Evolutionary conservation across 2,888 invertebrate genomes (phyloP).

Genomic region (Seira sanloemensis): DNA sequence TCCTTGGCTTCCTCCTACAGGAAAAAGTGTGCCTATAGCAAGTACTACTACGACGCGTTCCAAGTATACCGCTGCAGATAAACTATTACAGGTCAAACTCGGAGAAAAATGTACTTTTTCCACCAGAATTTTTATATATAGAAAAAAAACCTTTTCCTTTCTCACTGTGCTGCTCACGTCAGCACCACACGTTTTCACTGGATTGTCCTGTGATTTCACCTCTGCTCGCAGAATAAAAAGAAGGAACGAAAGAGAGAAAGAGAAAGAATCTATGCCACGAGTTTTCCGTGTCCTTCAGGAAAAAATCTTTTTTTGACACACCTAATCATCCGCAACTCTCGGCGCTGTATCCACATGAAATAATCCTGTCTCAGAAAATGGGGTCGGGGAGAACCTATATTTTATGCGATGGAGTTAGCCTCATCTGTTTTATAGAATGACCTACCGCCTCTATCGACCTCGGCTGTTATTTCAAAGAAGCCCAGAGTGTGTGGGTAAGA

Average conservation of each 20-base stretch:
- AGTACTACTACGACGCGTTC: conserved; percentile 15
- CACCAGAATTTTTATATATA: not conserved
- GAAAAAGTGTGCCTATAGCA: conserved; percentile 24
- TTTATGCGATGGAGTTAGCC: conserved; percentile 8
- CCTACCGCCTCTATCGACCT: conserved; percentile 4
- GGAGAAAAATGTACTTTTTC: conserved; percentile 26
- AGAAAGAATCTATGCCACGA: conserved; percentile 35
- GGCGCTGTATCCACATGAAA: conserved; percentile 12
- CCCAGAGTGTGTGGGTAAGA: not conserved
- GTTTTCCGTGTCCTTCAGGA: conserved; percentile 55
- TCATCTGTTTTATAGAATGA: conserved; percentile 3
- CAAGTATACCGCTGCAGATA: conserved; percentile 21
- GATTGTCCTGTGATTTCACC: conserved; percentile 65
- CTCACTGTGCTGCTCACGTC: conserved; percentile 49
- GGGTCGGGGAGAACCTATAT: conserved; percentile 29
- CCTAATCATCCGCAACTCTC: conserved; percentile 61
- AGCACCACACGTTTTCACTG: conserved; percentile 57
- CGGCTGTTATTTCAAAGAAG: not conserved
- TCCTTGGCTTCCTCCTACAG: conserved; percentile 55
- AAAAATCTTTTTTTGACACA: conserved; percentile 62
- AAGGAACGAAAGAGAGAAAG: conserved; percentile 8
- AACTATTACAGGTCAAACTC: conserved; percentile 51
- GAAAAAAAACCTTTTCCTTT: not conserved
- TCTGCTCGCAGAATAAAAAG: conserved; percentile 38
- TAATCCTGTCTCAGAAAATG: conserved; percentile 19